Conservation (phyloP, 1,140 invertebrate species). For the Aplysia californica region DNA sequence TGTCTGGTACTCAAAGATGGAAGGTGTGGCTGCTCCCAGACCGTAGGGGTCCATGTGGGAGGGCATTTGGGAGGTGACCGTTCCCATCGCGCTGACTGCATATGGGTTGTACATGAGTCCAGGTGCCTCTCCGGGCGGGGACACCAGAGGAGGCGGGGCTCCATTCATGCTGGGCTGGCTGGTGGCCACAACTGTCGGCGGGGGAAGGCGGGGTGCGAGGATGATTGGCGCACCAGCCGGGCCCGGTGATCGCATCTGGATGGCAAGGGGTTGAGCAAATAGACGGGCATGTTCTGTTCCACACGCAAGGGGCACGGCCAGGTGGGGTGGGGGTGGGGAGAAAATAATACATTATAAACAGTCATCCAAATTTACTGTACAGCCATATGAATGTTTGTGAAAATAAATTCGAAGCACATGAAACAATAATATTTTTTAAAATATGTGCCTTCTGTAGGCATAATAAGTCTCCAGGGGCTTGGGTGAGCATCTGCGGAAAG, state of each 20-base stretch:
- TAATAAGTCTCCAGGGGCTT: too few relatives aligned
- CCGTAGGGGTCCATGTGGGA: constrained; percentile 42
- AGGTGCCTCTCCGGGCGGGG: constrained; percentile 34
- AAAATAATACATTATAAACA: too few relatives aligned
- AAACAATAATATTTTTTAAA: too few relatives aligned
- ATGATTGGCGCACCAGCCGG: constrained; percentile 50
- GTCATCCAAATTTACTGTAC: too few relatives aligned
- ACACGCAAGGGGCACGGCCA: neutral
- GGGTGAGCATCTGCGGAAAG: too few relatives aligned
- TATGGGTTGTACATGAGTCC: constrained; percentile 27
- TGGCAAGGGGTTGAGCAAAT: constrained; percentile 43
- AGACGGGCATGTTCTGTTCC: constrained; percentile 53
- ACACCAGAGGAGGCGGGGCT: constrained; percentile 59
- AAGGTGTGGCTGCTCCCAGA: constrained; percentile 44
- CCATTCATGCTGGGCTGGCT: constrained; percentile 44
- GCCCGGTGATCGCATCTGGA: constrained; percentile 41
- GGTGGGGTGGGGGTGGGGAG: too few relatives aligned
- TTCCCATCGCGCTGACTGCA: constrained; percentile 40
- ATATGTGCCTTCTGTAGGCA: too few relatives aligned
- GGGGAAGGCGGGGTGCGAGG: constrained; percentile 47
- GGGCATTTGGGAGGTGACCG: constrained; percentile 51
- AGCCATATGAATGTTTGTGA: too few relatives aligned
- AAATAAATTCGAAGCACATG: too few relatives aligned
- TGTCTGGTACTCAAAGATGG: constrained; percentile 56
- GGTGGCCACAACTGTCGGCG: constrained; percentile 27